Evolutionary conservation across 2,113 vertebrate species (phyloP).

Genomic region (Leptobrachium ailaonicum): DNA sequence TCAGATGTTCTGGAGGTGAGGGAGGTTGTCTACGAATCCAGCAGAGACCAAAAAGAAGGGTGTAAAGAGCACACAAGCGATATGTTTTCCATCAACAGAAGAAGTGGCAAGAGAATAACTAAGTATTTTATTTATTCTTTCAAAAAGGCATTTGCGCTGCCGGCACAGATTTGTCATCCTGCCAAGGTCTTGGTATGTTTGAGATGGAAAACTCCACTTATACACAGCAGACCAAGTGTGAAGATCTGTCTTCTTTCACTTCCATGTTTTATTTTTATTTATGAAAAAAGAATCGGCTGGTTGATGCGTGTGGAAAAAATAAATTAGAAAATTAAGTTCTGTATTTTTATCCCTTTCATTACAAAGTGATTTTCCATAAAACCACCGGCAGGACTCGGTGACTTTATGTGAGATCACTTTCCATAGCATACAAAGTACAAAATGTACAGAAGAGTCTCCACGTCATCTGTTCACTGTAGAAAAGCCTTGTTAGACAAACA

Average conservation of each 20-base stretch:
- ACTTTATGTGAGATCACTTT: no score
- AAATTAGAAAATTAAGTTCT: no score
- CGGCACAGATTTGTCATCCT: conserved; percentile 53
- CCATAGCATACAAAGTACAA: no score
- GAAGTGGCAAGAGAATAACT: conserved; percentile 56
- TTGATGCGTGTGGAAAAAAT: background rate
- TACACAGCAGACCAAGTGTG: conserved; percentile 31
- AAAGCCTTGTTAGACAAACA: no score
- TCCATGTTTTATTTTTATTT: conserved; percentile 12
- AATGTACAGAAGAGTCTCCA: no score
- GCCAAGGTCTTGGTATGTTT: conserved; percentile 50
- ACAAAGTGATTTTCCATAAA: no score
- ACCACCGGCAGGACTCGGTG: no score
- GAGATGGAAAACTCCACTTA: conserved; percentile 51
- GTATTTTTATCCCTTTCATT: no score
- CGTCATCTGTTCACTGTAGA: no score
- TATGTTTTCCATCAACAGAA: conserved; percentile 55
- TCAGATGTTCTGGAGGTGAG: conserved; percentile 44
- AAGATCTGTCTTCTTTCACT: conserved; percentile 18
- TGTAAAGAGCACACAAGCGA: conserved; percentile 44
- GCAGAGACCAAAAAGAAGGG: conserved; percentile 42
- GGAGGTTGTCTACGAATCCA: conserved; percentile 35
- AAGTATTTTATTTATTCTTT: conserved; percentile 57
- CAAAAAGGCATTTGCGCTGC: conserved; percentile 51
- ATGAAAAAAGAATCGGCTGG: conserved; percentile 12